Evolutionary conservation across 2,797 vertebrate species (phyloP).

Genomic region (Dendrocincla tyrannina): DNA sequence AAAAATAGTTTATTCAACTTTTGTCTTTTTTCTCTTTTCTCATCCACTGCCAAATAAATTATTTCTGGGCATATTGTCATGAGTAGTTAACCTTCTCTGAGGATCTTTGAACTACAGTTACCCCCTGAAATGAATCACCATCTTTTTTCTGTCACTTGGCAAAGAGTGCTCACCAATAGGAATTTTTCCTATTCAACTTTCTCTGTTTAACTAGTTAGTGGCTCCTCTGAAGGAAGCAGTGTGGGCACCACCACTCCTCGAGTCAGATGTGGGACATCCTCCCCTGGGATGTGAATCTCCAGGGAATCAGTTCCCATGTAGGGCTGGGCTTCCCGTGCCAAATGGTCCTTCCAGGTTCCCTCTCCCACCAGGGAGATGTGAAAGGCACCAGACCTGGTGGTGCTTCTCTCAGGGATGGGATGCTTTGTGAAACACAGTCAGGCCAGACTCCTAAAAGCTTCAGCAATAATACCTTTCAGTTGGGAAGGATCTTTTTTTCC

Average conservation of each 20-base stretch:
- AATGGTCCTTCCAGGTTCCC: background rate
- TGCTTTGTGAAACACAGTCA: background rate
- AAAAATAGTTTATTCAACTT: slow-evolving; percentile 12
- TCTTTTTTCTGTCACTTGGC: slow-evolving; percentile 8
- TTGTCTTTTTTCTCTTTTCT: background rate
- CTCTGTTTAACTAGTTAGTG: background rate
- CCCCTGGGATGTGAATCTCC: fast-evolving
- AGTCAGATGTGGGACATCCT: background rate
- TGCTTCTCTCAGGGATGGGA: background rate
- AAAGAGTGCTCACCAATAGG: background rate
- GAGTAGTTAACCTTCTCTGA: slow-evolving; percentile 31
- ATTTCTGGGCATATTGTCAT: slow-evolving; percentile 33
- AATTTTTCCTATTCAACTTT: background rate
- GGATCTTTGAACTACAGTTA: slow-evolving; percentile 31
- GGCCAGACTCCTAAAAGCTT: background rate
- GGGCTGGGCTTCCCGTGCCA: background rate
- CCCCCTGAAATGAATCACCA: slow-evolving; percentile 17
- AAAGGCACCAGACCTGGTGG: background rate
- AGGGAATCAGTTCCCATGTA: fast-evolving
- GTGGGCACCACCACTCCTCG: background rate
- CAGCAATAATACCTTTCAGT: background rate
- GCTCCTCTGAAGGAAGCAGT: background rate
- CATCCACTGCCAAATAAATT: slow-evolving; percentile 14
- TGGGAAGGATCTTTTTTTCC: background rate
- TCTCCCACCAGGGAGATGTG: fast-evolving